These are phyloP conservation scores for Athalia cordata DNA, from an alignment of 2,888 invertebrate genomes.

Conservation along the genomic window DNA sequence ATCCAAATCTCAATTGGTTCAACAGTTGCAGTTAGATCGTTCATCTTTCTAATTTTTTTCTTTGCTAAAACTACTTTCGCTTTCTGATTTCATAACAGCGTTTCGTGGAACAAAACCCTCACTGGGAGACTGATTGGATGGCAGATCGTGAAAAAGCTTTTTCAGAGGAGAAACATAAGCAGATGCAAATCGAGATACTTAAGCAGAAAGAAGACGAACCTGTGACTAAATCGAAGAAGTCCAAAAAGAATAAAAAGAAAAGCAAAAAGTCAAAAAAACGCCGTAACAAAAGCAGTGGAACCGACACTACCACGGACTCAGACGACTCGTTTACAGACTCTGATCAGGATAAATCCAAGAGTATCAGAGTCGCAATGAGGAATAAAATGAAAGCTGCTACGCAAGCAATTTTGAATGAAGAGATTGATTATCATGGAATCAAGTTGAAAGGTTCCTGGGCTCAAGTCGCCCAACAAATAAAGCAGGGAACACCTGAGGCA, in stretches of 20 bases:
- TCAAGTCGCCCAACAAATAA: constrained; percentile 62
- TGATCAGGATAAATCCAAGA: constrained; percentile 76
- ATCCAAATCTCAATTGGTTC: too few relatives aligned
- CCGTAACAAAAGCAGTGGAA: constrained; percentile 72
- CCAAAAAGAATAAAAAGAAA: constrained; percentile 77
- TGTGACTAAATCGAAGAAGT: constrained; percentile 76
- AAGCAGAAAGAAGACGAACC: constrained; percentile 78
- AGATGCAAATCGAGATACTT: constrained; percentile 71
- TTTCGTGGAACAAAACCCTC: constrained; percentile 88
- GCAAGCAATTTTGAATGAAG: constrained; percentile 73
- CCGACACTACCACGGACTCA: constrained; percentile 70
- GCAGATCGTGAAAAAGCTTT: constrained; percentile 85
- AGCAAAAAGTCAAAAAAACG: constrained; percentile 75
- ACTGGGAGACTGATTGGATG: constrained; percentile 92
- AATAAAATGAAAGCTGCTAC: constrained; percentile 76
- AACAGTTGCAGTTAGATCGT: too few relatives aligned
- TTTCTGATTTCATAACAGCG: constrained; percentile 75
- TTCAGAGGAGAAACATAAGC: constrained; percentile 70
- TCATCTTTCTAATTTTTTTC: background rate
- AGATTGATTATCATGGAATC: constrained; percentile 68
- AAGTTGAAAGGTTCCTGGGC: constrained; percentile 74
- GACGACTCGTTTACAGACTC: constrained; percentile 73
- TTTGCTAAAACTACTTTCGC: background rate
- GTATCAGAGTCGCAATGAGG: constrained; percentile 81
- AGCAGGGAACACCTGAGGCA: constrained; percentile 59